These are phyloP conservation scores for Melanostigma gelatinosum DNA, from an alignment of 2,113 vertebrate genomes.

Conservation along the genomic window DNA sequence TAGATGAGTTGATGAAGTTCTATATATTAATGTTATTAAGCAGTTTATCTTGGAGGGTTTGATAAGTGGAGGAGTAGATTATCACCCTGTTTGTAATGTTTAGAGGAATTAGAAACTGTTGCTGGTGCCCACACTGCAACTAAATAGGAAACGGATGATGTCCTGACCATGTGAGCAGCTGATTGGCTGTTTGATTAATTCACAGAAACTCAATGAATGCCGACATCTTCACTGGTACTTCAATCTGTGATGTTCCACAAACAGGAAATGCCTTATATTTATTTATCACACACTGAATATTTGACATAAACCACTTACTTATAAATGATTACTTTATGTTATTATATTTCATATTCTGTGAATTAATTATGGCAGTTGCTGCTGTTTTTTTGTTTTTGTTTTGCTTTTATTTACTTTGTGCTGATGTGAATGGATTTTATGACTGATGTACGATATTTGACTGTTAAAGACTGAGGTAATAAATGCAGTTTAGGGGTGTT, in stretches of 20 bases:
- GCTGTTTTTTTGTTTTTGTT: neutral
- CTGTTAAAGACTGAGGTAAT: conserved; percentile 51
- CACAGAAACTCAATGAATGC: conserved; percentile 7
- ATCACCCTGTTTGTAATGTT: conserved; percentile 5
- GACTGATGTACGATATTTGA: conserved; percentile 42
- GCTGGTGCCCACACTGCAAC: no score
- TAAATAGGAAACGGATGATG: neutral
- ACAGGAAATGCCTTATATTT: neutral
- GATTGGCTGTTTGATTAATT: conserved; percentile 8
- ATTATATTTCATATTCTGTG: conserved; percentile 10
- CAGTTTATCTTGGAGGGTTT: conserved; percentile 9
- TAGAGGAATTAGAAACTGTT: neutral
- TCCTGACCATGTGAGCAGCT: neutral
- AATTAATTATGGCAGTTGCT: conserved; percentile 1
- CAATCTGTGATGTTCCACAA: neutral
- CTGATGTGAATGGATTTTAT: conserved; percentile 26
- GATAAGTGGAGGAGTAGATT: neutral
- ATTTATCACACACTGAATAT: neutral
- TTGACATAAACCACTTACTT: neutral
- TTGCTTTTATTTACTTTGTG: neutral
- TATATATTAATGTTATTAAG: conserved; percentile 9
- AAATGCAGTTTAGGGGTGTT: conserved; percentile 61
- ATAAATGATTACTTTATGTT: neutral
- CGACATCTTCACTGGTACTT: neutral
- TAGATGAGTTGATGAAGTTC: conserved; percentile 10